phyloP scores from a whole-genome alignment of 2,113 vertebrate species.

The Melospiza georgiana region DNA sequence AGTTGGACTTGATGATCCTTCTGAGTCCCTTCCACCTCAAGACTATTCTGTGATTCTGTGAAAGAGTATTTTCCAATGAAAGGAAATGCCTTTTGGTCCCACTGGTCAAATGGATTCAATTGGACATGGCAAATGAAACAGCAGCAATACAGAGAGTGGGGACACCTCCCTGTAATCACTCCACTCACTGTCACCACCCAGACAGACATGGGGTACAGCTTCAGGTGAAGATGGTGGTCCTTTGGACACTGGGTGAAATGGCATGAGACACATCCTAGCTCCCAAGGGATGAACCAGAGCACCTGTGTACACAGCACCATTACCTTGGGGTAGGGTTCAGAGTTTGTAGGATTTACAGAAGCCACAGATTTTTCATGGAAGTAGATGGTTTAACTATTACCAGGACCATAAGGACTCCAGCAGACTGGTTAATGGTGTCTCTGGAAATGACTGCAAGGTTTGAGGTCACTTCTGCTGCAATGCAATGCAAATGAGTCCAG shows the following conservation, averaged over 20 bases:
- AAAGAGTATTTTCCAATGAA: not conserved
- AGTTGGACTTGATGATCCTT: not conserved
- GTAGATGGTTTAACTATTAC: not conserved
- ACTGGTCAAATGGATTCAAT: not conserved
- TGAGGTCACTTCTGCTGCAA: not conserved
- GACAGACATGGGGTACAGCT: not conserved
- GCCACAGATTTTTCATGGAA: not conserved
- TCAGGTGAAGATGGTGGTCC: rapidly evolving
- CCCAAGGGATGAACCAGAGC: not conserved
- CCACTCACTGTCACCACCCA: not conserved
- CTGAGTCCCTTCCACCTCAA: not conserved
- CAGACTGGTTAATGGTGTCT: not conserved
- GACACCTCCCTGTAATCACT: not conserved
- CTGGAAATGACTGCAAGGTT: not conserved
- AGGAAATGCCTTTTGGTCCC: not conserved
- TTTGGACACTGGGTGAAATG: not conserved
- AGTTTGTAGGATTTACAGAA: not conserved
- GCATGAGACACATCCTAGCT: not conserved
- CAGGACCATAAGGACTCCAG: not conserved
- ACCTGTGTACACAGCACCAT: rapidly evolving
- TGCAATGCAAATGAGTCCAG: not conserved
- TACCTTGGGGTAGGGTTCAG: not conserved
- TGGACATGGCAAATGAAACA: not conserved
- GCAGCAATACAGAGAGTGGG: not conserved
- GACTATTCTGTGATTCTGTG: not conserved